Evolutionary conservation across 2,888 invertebrate genomes (phyloP).

Genomic region (Athripsodes cinereus): DNA sequence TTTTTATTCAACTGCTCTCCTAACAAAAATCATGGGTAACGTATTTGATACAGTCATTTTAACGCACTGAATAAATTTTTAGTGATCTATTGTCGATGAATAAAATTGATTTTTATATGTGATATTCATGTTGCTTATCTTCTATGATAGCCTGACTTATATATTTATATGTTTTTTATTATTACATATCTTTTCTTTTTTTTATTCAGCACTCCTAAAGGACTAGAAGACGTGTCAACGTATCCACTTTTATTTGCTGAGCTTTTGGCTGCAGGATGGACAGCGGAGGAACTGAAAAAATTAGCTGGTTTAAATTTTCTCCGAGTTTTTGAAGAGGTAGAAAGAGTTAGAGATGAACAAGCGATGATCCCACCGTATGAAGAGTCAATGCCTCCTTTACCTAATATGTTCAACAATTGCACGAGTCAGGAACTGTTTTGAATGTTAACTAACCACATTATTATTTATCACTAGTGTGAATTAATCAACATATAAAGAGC

Average conservation of each 20-base stretch:
- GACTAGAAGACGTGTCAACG: slow-evolving; percentile 60
- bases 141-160: no score
- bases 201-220: slow-evolving; percentile 57
- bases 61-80: no score
- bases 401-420: slow-evolving; percentile 46
- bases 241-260: slow-evolving; percentile 62
- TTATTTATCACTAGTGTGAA: no score
- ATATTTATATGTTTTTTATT: no score
- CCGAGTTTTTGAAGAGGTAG: slow-evolving; percentile 46
- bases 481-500: no score
- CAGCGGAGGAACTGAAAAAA: slow-evolving; percentile 57
- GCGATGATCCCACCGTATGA: slow-evolving; percentile 51
- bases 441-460: no score
- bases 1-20: no score
- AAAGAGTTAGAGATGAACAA: slow-evolving; percentile 40
- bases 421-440: slow-evolving; percentile 39
- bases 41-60: no score
- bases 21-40: no score
- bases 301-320: slow-evolving; percentile 60
- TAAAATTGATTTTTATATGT: no score
- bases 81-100: no score
- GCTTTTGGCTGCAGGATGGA: slow-evolving; percentile 58
- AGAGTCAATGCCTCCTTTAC: slow-evolving; percentile 43
- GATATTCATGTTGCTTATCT: no score
- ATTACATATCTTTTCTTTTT: slow-evolving; percentile 15